These are phyloP conservation scores for Napeogenes sylphis DNA, from an alignment of 2,888 invertebrate genomes.

Conservation along the genomic window DNA sequence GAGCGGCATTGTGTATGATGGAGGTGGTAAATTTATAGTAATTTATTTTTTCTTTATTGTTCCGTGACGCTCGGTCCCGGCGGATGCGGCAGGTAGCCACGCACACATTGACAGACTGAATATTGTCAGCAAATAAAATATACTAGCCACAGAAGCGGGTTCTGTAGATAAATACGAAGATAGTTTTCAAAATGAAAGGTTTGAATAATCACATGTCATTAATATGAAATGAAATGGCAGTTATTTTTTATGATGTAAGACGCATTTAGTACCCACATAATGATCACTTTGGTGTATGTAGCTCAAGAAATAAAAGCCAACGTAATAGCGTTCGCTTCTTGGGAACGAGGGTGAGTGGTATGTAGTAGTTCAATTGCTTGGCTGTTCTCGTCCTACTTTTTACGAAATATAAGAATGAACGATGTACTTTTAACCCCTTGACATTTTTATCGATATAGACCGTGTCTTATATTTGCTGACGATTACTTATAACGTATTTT, in stretches of 20 bases:
- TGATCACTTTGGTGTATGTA: background rate
- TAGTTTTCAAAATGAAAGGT: constrained; percentile 8
- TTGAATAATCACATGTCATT: constrained; percentile 12
- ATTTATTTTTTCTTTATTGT: constrained; percentile 45
- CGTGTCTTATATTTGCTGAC: background rate
- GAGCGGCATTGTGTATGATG: constrained; percentile 53
- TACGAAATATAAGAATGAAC: constrained; percentile 1
- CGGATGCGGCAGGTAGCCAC: constrained; percentile 67
- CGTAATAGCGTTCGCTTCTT: background rate
- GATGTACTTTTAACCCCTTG: constrained; percentile 1
- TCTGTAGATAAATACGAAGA: constrained; percentile 30
- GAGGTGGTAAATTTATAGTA: constrained; percentile 46
- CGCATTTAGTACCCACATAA: background rate
- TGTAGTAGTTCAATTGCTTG: background rate
- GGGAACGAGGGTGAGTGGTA: constrained; percentile 1
- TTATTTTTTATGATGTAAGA: background rate
- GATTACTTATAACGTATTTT: too few relatives aligned
- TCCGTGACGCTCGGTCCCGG: constrained; percentile 42
- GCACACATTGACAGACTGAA: constrained; percentile 53
- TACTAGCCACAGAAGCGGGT: constrained; percentile 36
- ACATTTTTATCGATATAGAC: background rate
- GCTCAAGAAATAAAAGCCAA: background rate
- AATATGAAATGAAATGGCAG: background rate
- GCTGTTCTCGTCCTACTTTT: constrained; percentile 3
- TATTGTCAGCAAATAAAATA: constrained; percentile 47